Base-by-base conservation (phyloP, 1,140 invertebrate genomes). In the Globodera rostochiensis region DNA sequence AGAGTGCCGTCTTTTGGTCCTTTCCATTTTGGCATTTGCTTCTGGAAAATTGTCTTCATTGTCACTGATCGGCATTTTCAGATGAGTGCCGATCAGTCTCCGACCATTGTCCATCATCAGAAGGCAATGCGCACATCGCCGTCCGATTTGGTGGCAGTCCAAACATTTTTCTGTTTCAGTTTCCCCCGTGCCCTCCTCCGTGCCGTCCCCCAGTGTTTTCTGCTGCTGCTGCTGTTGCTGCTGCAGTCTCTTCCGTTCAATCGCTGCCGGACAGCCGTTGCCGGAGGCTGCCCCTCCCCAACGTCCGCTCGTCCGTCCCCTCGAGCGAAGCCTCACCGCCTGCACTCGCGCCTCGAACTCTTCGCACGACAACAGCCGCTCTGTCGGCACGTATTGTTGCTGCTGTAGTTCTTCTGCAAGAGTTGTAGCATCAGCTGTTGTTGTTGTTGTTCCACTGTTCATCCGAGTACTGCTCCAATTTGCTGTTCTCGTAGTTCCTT, bases 291-390 rank as follows among this genome's bases (percentile, higher is more conserved):
- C 15, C 15, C 57, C 57, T 15, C 11, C 57, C 11, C 57, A 64
- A 64, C 57, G 19, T 9, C 53, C 57, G 57, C 15, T 64, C 11
- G 57, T 64, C 57, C 57, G 57, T 64, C 57, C 57, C 11, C 57
- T 13, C 57, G 57, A 4, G 8, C 69, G 11, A n/a, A 71, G 69
- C n/a, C 69, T 36, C 8, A 71, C 69, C 46, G 69, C 69, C 36
- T 47, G 69, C 69, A 71, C 69, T 71, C 25, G 25, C 19, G n/a
- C 69, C n/a, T 71, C 69, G 19, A 45, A 71, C 36, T 71, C 69
- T 6, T 71, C 69, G n/a, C 69, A 71, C 46, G 25, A 71, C 21
- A 7, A n/a, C 57, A 53, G 50, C 50, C 36, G 2, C 36, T 36
- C 36, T 36, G 0, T 50, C 49, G 19, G 19, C 57, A 0, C 13